Conservation (phyloP, 2,113 vertebrate genomes). For the Arenaria interpres region DNA sequence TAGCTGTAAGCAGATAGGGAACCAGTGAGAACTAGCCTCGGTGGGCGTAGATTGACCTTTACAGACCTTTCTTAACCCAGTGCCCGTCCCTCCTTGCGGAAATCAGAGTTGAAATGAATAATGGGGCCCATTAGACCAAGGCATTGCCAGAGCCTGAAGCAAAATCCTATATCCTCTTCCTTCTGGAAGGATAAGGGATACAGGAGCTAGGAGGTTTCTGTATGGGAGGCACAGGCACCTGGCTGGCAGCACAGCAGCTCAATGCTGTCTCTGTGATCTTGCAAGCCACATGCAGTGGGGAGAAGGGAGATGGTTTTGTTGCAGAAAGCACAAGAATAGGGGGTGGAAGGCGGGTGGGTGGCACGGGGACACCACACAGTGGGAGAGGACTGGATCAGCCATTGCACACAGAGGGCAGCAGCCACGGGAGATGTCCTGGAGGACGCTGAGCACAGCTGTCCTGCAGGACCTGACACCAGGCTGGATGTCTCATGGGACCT, state of each 20-base stretch:
- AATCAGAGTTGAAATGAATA: background rate
- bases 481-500: background rate
- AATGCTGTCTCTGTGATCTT: background rate
- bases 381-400: background rate
- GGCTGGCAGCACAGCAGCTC: background rate
- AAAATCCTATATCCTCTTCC: background rate
- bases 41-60: background rate
- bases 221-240: background rate
- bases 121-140: background rate
- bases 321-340: background rate
- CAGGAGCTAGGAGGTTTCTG: background rate
- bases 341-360: background rate
- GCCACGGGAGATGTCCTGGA: background rate
- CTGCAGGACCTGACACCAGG: background rate
- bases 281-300: background rate
- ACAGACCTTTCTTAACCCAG: background rate
- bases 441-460: background rate
- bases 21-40: background rate
- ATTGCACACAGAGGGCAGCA: background rate
- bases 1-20: background rate
- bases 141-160: background rate
- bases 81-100: background rate
- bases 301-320: background rate
- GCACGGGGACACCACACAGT: rapidly evolving
- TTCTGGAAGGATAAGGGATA: background rate